Percentiles rank a stretch among this genome's conserved stretches.
These are phyloP conservation scores for Ischnura elegans DNA, from an alignment of 2,888 invertebrate species.

Conservation along the genomic window DNA sequence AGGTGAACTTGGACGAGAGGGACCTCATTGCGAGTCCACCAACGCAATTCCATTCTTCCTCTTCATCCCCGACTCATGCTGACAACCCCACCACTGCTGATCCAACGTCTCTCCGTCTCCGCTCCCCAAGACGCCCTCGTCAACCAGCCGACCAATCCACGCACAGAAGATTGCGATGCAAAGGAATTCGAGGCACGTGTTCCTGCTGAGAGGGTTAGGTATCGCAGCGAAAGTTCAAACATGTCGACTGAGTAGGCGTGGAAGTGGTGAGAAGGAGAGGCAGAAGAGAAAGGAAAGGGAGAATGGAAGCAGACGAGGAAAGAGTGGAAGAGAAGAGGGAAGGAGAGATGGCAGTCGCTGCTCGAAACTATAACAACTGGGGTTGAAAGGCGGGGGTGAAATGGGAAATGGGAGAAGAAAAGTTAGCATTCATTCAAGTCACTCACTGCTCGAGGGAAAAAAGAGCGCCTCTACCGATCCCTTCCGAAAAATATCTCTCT, in stretches of 20 bases:
- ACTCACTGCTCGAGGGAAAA: too few species aligned
- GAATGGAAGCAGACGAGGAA: not conserved
- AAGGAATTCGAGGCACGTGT: conserved; percentile 55
- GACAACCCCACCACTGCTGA: not conserved
- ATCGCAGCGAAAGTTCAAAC: conserved; percentile 33
- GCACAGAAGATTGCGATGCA: not conserved
- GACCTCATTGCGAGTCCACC: not conserved
- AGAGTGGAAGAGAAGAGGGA: not conserved
- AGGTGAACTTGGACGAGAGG: not conserved
- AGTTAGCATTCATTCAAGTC: not conserved
- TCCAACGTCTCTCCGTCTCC: not conserved
- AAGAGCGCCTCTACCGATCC: too few species aligned
- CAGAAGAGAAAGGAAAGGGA: not conserved
- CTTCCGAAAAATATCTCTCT: too few species aligned
- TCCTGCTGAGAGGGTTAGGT: not conserved
- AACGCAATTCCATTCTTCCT: not conserved
- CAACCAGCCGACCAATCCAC: not conserved
- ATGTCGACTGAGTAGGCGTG: conserved; percentile 10
- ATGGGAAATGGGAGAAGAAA: not conserved
- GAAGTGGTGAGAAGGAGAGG: not conserved
- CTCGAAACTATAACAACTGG: not conserved
- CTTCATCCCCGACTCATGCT: not conserved
- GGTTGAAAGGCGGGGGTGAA: not conserved
- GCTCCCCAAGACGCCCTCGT: not conserved
- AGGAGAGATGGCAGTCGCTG: not conserved